A percentile compares a stretch with the other conserved stretches of the same genome.
Conservation (phyloP, 2,113 vertebrate genomes). For the Daubentonia madagascariensis region DNA sequence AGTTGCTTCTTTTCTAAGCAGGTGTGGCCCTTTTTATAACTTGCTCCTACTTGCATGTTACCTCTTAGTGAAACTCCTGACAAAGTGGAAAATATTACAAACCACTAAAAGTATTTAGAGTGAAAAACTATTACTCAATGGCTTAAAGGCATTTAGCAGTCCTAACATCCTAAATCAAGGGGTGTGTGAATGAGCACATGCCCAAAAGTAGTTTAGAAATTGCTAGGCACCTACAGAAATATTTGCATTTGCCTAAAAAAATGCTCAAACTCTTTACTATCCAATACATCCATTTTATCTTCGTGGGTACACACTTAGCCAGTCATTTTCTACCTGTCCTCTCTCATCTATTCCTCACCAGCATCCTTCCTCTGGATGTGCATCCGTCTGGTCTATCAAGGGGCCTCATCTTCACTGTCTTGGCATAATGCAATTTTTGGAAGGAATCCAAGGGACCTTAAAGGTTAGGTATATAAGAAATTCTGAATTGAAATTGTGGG, state of each 20-base stretch:
- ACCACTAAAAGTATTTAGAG: constrained; percentile 20
- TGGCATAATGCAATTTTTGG: neutral
- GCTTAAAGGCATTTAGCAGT: constrained; percentile 12
- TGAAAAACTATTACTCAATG: constrained; percentile 30
- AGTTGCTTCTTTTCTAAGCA: constrained; percentile 27
- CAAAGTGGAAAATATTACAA: constrained; percentile 67
- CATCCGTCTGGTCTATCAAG: neutral
- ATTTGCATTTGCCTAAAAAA: neutral
- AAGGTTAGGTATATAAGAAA: neutral
- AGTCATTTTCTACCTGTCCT: neutral
- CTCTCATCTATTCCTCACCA: neutral
- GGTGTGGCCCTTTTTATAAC: constrained; percentile 62
- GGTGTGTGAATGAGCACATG: neutral
- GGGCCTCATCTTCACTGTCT: neutral
- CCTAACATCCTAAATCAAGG: constrained; percentile 11
- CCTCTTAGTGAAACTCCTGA: constrained; percentile 51
- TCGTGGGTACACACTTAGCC: neutral
- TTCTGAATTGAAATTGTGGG: neutral
- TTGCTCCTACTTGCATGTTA: constrained; percentile 59
- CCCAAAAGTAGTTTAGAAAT: constrained; percentile 35
- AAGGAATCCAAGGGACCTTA: constrained; percentile 8
- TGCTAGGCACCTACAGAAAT: neutral
- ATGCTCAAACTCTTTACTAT: neutral
- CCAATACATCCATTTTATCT: neutral
- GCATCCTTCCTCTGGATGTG: neutral